Evolutionary conservation across 2,888 invertebrate genomes (phyloP), one percentile per base, ranked within the genome.

Genomic region (Yponomeuta malinellus): DNA sequence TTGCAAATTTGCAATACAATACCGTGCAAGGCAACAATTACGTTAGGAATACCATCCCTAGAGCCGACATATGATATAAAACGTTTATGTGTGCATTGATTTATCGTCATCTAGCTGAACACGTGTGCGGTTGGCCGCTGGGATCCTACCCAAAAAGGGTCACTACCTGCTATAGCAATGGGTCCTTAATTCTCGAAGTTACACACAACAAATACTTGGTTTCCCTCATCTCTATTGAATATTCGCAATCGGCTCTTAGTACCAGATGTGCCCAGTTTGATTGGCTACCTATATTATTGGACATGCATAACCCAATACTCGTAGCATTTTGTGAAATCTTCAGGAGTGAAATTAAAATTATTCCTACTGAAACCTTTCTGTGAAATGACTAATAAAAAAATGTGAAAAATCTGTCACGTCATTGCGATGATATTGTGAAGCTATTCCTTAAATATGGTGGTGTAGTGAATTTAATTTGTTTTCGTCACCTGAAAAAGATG

Each of bases 111-210:
- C 5, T 63, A 63, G 8, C 72, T 75, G 76, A 80, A 86, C 88
- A 87, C 88, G 88, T 89, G 88, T 86, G 83, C 79, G 78, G 81
- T 70, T 70, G 74, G 72, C 71, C 76, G 78, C 77, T 78, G 79
- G 23, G 79, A 76, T 76, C 76, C 78, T 80, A 78, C 80, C 81
- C 88, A 87, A 88, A 84, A 81, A 84, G 87, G 88, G 87, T 78
- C 37, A 81, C 77, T 90, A 89, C 90, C 90, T 90, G 90, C 88
- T 86, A 80, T 85, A 83, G 83, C 85, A 86, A 84, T 79, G 79
- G 74, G 78, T 75, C 77, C 77, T 74, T 70, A 64, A 70, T 70
- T 10, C 59, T 12, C 65, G 71, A 72, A 74, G 71, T 71, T 72
- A 72, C 69, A 67, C 73, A 73, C 48, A 72, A 73, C 72, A 74